These are phyloP conservation scores for Brotula barbata DNA, from an alignment of 2,797 vertebrate species.

Conservation along the genomic window DNA sequence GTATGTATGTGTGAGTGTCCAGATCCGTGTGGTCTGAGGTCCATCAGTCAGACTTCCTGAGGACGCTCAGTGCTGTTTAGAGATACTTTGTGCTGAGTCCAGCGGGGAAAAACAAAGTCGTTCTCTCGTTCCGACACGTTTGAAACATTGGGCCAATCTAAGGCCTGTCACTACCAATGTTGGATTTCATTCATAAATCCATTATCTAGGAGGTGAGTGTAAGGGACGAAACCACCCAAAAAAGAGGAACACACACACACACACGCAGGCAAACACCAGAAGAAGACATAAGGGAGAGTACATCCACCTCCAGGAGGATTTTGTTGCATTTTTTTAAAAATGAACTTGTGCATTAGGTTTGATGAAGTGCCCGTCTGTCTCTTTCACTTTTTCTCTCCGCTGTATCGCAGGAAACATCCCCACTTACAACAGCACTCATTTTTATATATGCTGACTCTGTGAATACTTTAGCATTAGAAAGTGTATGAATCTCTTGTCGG, in stretches of 20 bases:
- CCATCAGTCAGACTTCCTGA: conserved; percentile 20
- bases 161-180: conserved; percentile 70
- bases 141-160: conserved; percentile 67
- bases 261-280: conserved; percentile 1
- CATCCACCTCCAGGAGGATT: conserved; percentile 28
- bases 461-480: conserved; percentile 44
- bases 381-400: conserved; percentile 13
- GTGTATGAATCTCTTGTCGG: conserved; percentile 41
- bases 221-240: conserved; percentile 29
- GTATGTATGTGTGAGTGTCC: too few species aligned
- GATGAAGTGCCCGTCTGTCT: conserved; percentile 42
- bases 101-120: conserved; percentile 33
- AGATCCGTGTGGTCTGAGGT: too few species aligned
- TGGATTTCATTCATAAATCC: conserved; percentile 71
- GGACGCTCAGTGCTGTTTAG: conserved; percentile 19
- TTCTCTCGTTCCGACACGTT: conserved; percentile 51
- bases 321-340: conserved; percentile 47
- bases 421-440: conserved; percentile 20
- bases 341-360: conserved; percentile 16
- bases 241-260: conserved; percentile 31
- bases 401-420: conserved; percentile 44
- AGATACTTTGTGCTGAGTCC: conserved; percentile 39
- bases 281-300: conserved; percentile 25
- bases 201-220: conserved; percentile 59
- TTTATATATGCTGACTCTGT: conserved; percentile 47